Evolutionary conservation across 2,113 vertebrate species (phyloP), one percentile per base, ranked within the genome.

Genomic region (Dasypus novemcinctus): DNA sequence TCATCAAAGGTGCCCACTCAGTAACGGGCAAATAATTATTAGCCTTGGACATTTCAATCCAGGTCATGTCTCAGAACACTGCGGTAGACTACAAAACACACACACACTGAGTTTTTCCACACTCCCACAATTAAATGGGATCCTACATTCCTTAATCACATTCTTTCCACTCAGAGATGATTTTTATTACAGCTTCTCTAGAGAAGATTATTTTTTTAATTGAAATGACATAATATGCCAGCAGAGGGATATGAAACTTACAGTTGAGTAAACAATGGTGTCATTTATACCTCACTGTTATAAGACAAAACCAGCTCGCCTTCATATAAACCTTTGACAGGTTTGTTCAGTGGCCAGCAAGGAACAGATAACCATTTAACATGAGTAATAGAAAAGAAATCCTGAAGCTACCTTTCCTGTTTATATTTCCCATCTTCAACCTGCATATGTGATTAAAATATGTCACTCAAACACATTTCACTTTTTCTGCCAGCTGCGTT

Each of bases 391-490:
- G 36, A 90, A 87, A 81, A 90, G 41, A 72, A 88, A 89, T 33
- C 69, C 84, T 9, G 17, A 76, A 78, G 71, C 33, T 2, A 3
- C 63, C 78, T 91, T 86, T 82, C 41, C 59, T 86, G 54, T 92
- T 89, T 76, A 17, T 91, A 80, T 80, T 95, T 69, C 69, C 76
- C 59, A 27, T 74, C 64, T 76, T 79, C 52, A 80, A 61, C 94
- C 74, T 61, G 69, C 85, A 94, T 69, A 74, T 84, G 36, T 86
- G 95, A 95, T 96, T 97, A 96, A 82, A 95, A 96, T 93, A 97
- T 94, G 87, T 91, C 94, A 95, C 81, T 95, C 96, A 97, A 95
- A 90, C 95, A 96, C 89, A 83, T 87, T 95, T 95, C 93, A 80
- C 89, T 98, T 95, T 95, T 86, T 89, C 71, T 96, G 85, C 91